Conservation (phyloP, 1,140 invertebrate genomes). For the Lucilia sericata region DNA sequence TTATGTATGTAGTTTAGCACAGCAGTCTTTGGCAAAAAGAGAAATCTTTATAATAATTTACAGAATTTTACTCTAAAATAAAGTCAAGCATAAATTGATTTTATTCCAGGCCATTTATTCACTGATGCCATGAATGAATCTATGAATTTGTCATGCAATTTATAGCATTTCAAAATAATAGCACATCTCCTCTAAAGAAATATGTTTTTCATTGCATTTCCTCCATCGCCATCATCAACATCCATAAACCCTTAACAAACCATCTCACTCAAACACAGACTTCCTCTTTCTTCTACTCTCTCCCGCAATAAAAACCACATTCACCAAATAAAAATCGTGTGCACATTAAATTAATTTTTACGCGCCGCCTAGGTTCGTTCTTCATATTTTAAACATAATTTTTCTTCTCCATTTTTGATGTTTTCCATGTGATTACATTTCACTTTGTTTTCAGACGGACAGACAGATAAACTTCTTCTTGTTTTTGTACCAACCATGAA, state of each 20-base stretch:
- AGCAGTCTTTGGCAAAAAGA: not conserved
- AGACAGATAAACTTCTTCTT: not conserved
- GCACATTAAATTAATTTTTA: constrained; percentile 1
- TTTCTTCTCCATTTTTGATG: not conserved
- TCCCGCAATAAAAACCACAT: not conserved
- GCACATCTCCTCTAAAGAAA: not conserved
- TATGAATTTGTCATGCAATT: not conserved
- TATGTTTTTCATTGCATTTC: no score
- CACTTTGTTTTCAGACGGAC: no score
- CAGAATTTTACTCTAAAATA: no score
- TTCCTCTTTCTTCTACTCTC: no score
- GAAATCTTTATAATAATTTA: not conserved
- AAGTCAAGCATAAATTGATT: no score
- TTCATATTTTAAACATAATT: not conserved
- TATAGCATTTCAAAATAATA: not conserved
- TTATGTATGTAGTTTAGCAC: no score
- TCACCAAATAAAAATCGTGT: not conserved
- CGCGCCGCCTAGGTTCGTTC: not conserved
- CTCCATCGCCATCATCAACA: no score
- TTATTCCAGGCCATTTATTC: no score
- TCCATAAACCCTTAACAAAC: no score
- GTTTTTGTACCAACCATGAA: not conserved
- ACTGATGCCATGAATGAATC: not conserved
- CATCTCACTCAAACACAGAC: no score
- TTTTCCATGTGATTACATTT: no score